Evolutionary conservation across 2,888 invertebrate species (phyloP), one percentile per base, ranked within the genome.

Genomic region (Drosophila acutilabella): DNA sequence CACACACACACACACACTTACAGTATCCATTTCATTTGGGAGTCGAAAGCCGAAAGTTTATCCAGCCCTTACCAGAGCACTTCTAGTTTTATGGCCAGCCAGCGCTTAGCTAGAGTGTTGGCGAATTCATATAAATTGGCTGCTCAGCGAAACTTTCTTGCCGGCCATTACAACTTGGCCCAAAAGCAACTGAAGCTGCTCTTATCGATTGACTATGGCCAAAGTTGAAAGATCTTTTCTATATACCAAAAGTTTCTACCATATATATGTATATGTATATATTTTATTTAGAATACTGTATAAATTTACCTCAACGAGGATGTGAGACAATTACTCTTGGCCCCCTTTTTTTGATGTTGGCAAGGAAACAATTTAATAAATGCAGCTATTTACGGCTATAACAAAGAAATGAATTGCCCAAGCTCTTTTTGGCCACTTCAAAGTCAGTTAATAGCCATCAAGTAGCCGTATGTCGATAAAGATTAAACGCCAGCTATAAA

Each of bases 401-500:
- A 75, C 73, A 75, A 72, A 64, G 61, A 73, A 81, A 79, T 76
- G 61, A 77, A 73, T 73, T 59, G 62, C 53, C 53, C 18, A 36
- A 36, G 36, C 36, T 4, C 36, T 36, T 36, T 36, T 36, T 36
- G 36, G 36, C 36, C 36, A 18, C 47, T 26, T 40, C 18, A 42
- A 8, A 23, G 14, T 2, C 23, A 52, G 50, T 67, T 41, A 47
- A 68, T 51, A 42, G 54, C 57, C 54, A 13, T 51, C 53, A 36
- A 33, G 53, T 51, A 44, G 52, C 47, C 53, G 23, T 58, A 69
- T 65, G 75, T 83, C 87, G 81, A 78, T 84, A 83, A 88, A 88
- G 83, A 88, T 84, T 84, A 84, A 84, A 80, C 69, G 87, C 30
- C 67, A 58, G 81, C 83, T 86, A 78, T 84, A 72, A 88, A 30